Evolutionary conservation across 2,888 invertebrate species (phyloP).

Genomic region (Brachypalpus laphriformis): DNA sequence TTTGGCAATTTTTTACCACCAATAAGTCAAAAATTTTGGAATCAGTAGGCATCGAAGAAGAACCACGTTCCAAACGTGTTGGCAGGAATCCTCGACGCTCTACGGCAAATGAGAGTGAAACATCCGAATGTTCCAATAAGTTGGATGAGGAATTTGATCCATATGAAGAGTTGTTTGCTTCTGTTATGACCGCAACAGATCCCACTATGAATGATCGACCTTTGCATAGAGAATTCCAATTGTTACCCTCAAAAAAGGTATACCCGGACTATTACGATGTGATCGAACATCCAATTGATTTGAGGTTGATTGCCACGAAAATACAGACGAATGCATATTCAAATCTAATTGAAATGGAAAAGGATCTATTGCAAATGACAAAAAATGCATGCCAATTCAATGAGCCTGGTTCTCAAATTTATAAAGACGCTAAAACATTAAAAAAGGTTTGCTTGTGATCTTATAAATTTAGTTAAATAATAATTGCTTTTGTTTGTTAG

Average conservation of each 20-base stretch:
- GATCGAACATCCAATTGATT: slow-evolving; percentile 96
- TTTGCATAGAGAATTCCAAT: slow-evolving; percentile 93
- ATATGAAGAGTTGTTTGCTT: slow-evolving; percentile 95
- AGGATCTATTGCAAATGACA: slow-evolving; percentile 94
- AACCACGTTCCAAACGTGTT: slow-evolving; percentile 79
- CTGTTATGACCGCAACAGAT: slow-evolving; percentile 93
- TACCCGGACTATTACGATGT: slow-evolving; percentile 98
- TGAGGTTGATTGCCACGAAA: slow-evolving; percentile 95
- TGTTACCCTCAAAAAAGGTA: slow-evolving; percentile 94
- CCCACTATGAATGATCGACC: slow-evolving; percentile 88
- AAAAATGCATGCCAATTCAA: slow-evolving; percentile 98
- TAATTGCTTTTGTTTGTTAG: slow-evolving; percentile 78
- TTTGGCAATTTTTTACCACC: slow-evolving; percentile 92
- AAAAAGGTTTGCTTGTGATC: slow-evolving; percentile 86
- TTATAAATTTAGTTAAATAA: neutral
- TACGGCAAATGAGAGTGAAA: slow-evolving; percentile 84
- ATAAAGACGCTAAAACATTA: slow-evolving; percentile 95
- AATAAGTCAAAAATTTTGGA: slow-evolving; percentile 81
- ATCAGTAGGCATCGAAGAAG: slow-evolving; percentile 80
- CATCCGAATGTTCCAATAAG: slow-evolving; percentile 88
- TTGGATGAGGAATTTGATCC: slow-evolving; percentile 89
- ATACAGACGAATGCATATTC: slow-evolving; percentile 93
- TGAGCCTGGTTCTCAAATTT: slow-evolving; percentile 97
- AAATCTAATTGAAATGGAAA: slow-evolving; percentile 91
- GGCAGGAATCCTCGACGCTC: slow-evolving; percentile 80